Evolutionary conservation across 1,140 invertebrate genomes (phyloP).

Genomic region (Papilio glaucus): DNA sequence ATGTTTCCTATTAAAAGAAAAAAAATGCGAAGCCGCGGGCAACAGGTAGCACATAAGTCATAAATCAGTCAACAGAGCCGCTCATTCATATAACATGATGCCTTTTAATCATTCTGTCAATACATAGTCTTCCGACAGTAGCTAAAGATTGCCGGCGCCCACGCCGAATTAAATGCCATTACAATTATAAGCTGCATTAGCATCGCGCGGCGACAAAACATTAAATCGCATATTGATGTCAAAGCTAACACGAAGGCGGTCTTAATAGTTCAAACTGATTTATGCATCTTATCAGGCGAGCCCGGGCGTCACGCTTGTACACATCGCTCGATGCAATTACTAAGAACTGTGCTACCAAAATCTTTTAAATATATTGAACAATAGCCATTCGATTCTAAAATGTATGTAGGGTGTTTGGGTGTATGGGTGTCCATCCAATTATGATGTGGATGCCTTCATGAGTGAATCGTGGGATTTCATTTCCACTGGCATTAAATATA

Average conservation of each 20-base stretch:
- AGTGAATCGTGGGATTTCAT: too few relatives aligned
- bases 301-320: neutral
- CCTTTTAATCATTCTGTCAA: conserved; percentile 28
- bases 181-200: conserved; percentile 62
- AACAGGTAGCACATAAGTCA: neutral
- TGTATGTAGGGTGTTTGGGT: too few relatives aligned
- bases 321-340: too few relatives aligned
- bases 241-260: conserved; percentile 43
- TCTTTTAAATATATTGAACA: too few relatives aligned
- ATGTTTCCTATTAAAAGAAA: too few relatives aligned
- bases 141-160: conserved; percentile 57
- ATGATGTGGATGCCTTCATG: too few relatives aligned
- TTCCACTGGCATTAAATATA: too few relatives aligned
- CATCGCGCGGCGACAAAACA: conserved; percentile 39
- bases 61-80: conserved; percentile 16
- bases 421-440: too few relatives aligned
- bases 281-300: conserved; percentile 45
- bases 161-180: conserved; percentile 63
- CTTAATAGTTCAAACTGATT: conserved; percentile 62
- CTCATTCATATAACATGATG: conserved; percentile 12
- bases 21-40: too few relatives aligned
- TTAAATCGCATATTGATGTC: conserved; percentile 39
- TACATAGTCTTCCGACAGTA: conserved; percentile 56
- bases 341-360: too few relatives aligned
- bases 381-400: too few relatives aligned